Evolutionary conservation across 2,113 vertebrate genomes (phyloP), one percentile per base, ranked within the genome.

Genomic region (Gadus chalcogrammus): DNA sequence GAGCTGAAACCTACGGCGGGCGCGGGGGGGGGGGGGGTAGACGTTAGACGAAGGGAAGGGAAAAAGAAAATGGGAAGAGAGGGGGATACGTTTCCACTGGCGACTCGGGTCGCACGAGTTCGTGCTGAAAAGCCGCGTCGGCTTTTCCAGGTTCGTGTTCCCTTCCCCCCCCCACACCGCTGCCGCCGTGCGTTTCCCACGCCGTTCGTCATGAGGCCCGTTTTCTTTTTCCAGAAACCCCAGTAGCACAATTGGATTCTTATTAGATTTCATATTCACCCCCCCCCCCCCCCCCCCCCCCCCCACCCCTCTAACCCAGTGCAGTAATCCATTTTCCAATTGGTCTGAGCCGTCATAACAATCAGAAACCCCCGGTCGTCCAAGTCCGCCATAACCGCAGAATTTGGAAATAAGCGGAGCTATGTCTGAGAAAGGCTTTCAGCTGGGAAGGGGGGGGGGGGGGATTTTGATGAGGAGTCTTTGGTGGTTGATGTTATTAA

Each of bases 1-100:
- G 96, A 98, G 72, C 95, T 93, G 89, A 98, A 99, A 86, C 94
- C 96, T 99, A 79, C 72, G 74, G 73, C 63, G 83, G 67, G 84
- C 79, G 20, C 20, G 20, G 20, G 20, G 20, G 20, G 42, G 42
- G 1, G 4, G 42, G 42, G 42, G 1, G 11, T 11, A 9, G 42
- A 13, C 8, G 42, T 48, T 9, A 48, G 42, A 48, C 42, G 42
- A 9, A 35, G 42, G 42, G 12, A 48, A 9, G 15, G 61, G 8
- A 48, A 48, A 13, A 48, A 48, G 42, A 48, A 42, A 42, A 42
- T 1, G 42, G 42, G 12, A 8, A 48, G 42, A 48, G 42, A 11
- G 12, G 38, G 24, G n/a, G 68, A 73, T 76, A 74, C 80, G 80
- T 83, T 82, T 83, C 65, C 78, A 67, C 65, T 76, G 62, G 62